Conservation (phyloP, 2,888 invertebrate species). For the Drosophila tripunctata region DNA sequence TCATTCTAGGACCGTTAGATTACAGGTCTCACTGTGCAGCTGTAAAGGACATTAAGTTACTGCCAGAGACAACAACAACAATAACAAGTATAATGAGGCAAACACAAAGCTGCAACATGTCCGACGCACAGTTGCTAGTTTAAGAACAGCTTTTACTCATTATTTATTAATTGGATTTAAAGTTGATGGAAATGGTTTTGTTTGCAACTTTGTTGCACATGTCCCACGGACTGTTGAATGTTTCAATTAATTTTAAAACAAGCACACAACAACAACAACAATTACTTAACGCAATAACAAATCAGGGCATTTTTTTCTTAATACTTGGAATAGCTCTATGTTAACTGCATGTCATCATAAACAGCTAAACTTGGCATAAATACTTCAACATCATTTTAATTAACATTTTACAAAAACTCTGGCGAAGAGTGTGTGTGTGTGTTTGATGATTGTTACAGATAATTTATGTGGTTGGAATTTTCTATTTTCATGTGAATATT, state of each 20-base stretch:
- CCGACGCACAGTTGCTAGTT: conserved; percentile 22
- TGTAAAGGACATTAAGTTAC: conserved; percentile 54
- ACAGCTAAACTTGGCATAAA: conserved; percentile 9
- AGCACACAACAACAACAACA: not conserved
- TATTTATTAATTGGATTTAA: conserved; percentile 71
- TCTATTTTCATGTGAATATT: conserved; percentile 26
- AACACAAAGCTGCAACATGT: conserved; percentile 37
- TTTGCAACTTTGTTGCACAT: conserved; percentile 16
- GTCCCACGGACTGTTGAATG: not conserved
- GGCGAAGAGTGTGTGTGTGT: not conserved
- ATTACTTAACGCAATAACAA: not conserved
- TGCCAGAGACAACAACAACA: conserved; percentile 20
- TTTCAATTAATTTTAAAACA: conserved; percentile 26
- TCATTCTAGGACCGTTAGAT: conserved; percentile 33
- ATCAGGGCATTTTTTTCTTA: not conserved
- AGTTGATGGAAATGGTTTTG: conserved; percentile 43
- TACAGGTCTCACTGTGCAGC: conserved; percentile 19
- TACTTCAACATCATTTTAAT: conserved; percentile 30
- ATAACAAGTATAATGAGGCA: not conserved
- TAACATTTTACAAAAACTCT: conserved; percentile 20
- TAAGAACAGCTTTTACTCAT: conserved; percentile 40
- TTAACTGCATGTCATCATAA: conserved; percentile 5
- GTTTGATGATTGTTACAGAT: not conserved
- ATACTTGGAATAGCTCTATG: not conserved
- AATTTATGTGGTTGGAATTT: conserved; percentile 3